Evolutionary conservation across 2,113 vertebrate genomes (phyloP).

Genomic region (Alaudala cheleensis): DNA sequence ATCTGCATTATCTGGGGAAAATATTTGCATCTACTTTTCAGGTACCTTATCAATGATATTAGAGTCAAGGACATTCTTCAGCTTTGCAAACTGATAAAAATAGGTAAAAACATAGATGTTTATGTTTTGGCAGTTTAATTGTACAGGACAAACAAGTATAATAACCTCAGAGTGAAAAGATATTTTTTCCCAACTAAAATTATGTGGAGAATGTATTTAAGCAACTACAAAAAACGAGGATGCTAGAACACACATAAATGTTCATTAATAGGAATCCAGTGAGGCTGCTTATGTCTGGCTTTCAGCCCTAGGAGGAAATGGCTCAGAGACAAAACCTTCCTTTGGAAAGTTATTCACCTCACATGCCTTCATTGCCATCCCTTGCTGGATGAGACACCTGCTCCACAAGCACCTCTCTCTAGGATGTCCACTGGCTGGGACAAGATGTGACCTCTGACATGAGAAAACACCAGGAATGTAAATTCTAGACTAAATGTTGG

Average conservation of each 20-base stretch:
- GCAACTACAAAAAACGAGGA: not conserved
- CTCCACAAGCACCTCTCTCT: not conserved
- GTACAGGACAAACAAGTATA: not conserved
- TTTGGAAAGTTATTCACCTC: not conserved
- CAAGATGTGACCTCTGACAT: not conserved
- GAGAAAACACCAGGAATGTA: not conserved
- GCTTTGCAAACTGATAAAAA: not conserved
- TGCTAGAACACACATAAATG: not conserved
- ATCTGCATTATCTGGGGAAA: not conserved
- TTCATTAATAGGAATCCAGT: not conserved
- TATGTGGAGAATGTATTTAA: not conserved
- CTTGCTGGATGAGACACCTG: rapidly evolving
- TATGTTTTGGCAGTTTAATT: not conserved
- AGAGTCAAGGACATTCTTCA: not conserved
- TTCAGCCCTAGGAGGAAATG: not conserved
- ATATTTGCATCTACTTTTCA: not conserved
- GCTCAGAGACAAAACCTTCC: not conserved
- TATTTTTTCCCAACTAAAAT: not conserved
- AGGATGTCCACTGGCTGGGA: not conserved
- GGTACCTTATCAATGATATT: not conserved
- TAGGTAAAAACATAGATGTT: not conserved
- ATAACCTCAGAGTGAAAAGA: not conserved
- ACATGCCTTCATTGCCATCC: not conserved
- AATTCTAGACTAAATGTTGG: not conserved
- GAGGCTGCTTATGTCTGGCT: not conserved